Evolutionary conservation across 2,797 vertebrate genomes (phyloP), one percentile per base, ranked within the genome.

Genomic region (Gobionotothen gibberifrons): DNA sequence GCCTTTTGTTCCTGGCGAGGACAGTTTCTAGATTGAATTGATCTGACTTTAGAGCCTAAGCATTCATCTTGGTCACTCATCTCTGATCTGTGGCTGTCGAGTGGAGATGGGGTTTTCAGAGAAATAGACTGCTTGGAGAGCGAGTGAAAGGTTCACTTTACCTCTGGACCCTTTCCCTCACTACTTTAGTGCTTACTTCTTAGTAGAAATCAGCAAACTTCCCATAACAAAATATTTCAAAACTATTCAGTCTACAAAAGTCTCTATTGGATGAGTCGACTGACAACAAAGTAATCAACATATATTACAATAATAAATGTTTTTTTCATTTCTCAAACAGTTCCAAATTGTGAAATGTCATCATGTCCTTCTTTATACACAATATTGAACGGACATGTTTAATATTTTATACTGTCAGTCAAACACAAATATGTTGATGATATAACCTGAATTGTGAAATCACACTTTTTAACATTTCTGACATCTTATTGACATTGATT

Each of bases 81-180:
- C 82, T 94, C 93, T 93, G 91, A 89, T 87, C 85, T 89, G 81
- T 74, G 80, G 86, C 87, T 89, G 92, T 91, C 89, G 86, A 82
- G 76, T 68, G 69, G 40, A 89, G 88, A 85, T 65, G 29, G 63
- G 64, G 81, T 83, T 74, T 82, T 85, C 52, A 1, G 78, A 89
- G 86, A 81, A 85, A 90, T 80, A 79, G 85, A 86, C 70, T 56
- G 83, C 74, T 81, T 22, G 60, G 74, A 78, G 78, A 83, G 72
- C 49, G 32, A 13, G 60, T 29, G 62, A 78, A 58, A 68, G 63
- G 19, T 68, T 73, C 32, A 47, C 52, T 87, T 73, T 53, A 68
- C 63, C 68, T 77, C 47, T 47, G 42, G 40, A 43, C 8, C 17
- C 15, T 58, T 59, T 55, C 12, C 26, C 40, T 46, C 46, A 4